Base-by-base conservation (phyloP, 2,113 vertebrate genomes). In the Esox niger region DNA sequence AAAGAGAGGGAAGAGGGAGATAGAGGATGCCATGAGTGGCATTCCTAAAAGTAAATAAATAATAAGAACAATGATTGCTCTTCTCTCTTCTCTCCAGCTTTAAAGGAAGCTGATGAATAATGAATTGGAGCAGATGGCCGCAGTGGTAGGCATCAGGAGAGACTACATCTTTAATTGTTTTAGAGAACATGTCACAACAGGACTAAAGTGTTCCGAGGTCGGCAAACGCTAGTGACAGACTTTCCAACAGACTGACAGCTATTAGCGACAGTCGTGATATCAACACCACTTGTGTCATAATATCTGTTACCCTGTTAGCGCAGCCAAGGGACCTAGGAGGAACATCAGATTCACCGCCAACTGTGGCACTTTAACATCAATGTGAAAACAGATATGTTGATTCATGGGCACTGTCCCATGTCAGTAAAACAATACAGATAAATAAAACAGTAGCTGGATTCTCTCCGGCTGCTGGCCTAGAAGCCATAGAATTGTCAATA, bases 131-230 rank as follows among this genome's bases (percentile, higher is more conserved):
- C 90, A 93, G 91, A 93, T 93, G 91, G 91, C 86, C 79, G 82
- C 81, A 87, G 90, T 78, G 77, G 82, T 83, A 89, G 87, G 86
- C 88, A 91, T 91, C 88, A 90, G 84, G 86, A 90, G 87, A 89
- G 80, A 85, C 88, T 89, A 88, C 89, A 89, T 89, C 89, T 91
- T 92, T 91, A 91, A 92, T 93, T 92, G 89, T 90, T 91, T 91
- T 90, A 91, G 88, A 91, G 88, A 89, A 89, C 88, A 84, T 90
- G 89, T 91, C 88, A 91, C 89, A 89, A 89, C 91, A 90, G 88
- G 87, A 87, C 82, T 68, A 78, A 75, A 86, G 87, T 87, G 80
- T 80, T 82, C 71, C 62, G 5, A 80, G 84, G 86, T 88, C 86
- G 82, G 75, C 74, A 75, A 75, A 70, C 68, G 63, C 83, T 70